Evolutionary conservation across 2,888 invertebrate species (phyloP).

Genomic region (Drosophila eohydei): DNA sequence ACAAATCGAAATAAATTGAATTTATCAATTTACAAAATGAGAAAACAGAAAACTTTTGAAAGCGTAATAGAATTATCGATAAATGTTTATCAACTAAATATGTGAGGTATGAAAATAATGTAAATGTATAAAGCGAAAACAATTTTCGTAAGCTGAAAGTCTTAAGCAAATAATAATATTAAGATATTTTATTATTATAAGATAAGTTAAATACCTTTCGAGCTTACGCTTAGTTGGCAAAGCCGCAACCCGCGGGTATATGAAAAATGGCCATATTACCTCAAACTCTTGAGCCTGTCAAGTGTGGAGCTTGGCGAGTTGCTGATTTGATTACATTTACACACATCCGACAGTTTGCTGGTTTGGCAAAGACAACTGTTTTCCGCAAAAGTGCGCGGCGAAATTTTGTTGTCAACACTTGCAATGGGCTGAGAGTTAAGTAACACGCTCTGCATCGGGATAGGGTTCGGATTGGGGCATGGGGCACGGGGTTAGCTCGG

Average conservation of each 20-base stretch:
- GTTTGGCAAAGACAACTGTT: constrained; percentile 70
- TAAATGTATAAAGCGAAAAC: background rate
- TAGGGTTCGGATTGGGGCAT: background rate
- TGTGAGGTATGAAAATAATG: background rate
- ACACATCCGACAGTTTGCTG: constrained; percentile 66
- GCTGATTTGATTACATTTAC: constrained; percentile 66
- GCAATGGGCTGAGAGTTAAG: constrained; percentile 20
- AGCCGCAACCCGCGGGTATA: background rate
- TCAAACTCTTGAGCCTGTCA: constrained; percentile 15
- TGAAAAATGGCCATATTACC: constrained; percentile 8
- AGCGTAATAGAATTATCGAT: background rate
- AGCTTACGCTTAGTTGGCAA: background rate
- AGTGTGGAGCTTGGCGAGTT: constrained; percentile 33
- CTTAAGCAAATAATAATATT: background rate
- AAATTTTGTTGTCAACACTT: constrained; percentile 73
- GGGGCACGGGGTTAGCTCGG: constrained; percentile 16
- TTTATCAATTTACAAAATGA: background rate
- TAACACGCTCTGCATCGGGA: background rate
- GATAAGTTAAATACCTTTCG: background rate
- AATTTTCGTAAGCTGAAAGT: background rate
- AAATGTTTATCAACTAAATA: background rate
- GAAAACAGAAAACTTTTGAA: background rate
- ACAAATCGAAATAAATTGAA: background rate
- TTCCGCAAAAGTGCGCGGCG: constrained; percentile 50
- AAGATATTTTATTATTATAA: background rate